A percentile compares a stretch with the other conserved stretches of the same genome.
phyloP scores from a whole-genome alignment of 2,797 vertebrate species.

The Sebastes cheni region DNA sequence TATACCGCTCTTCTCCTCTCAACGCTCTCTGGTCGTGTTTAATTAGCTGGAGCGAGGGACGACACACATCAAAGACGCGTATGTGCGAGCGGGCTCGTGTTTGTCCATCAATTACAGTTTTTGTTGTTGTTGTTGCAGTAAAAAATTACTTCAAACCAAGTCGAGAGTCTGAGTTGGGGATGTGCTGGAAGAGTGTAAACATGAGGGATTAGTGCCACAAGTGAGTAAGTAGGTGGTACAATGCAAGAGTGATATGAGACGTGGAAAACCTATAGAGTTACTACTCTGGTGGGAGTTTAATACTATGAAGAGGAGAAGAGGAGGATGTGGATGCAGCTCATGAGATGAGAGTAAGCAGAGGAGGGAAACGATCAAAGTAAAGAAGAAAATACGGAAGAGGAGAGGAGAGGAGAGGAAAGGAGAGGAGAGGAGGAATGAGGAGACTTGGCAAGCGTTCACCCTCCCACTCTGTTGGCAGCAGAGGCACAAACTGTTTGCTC shows the following conservation, averaged over 20 bases:
- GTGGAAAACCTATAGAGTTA: not conserved
- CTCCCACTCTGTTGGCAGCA: slow-evolving; percentile 78
- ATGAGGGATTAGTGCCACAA: slow-evolving; percentile 17
- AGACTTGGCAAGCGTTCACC: slow-evolving; percentile 76
- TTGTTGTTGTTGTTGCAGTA: not conserved
- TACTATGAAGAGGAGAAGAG: not conserved
- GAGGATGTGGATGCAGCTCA: slow-evolving; percentile 1
- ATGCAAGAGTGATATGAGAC: not conserved
- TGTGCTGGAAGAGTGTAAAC: slow-evolving; percentile 13
- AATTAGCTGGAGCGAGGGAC: not conserved
- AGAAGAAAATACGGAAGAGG: not conserved
- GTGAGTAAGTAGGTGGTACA: slow-evolving; percentile 1
- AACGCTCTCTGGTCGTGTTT: not conserved
- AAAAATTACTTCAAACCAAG: slow-evolving; percentile 25
- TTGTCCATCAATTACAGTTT: slow-evolving; percentile 44
- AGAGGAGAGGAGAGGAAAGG: not conserved
- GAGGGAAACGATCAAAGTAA: slow-evolving; percentile 7
- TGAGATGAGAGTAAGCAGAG: not conserved
- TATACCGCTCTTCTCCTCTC: slow-evolving; percentile 7
- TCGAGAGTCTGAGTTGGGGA: not conserved
- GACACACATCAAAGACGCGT: slow-evolving; percentile 42
- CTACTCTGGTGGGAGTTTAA: slow-evolving; percentile 10
- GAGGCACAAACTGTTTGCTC: slow-evolving; percentile 75
- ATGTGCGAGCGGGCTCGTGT: slow-evolving; percentile 17
- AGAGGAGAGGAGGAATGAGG: slow-evolving; percentile 44